Conservation (phyloP, 2,113 vertebrate species). For the Myrmecophaga tridactyla region DNA sequence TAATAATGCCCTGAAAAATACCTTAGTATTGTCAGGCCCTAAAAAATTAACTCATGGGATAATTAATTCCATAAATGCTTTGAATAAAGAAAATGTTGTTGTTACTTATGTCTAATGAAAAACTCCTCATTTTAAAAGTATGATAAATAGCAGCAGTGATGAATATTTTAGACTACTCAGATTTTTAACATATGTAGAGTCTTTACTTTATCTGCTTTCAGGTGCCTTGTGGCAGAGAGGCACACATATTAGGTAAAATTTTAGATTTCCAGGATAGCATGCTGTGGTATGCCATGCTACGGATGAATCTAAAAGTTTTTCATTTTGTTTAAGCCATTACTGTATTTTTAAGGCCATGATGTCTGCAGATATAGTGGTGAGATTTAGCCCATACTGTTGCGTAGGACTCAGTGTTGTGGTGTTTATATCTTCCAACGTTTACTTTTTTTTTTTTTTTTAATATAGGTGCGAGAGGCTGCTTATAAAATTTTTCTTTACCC, state of each 20-base stretch:
- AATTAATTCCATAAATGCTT: background rate
- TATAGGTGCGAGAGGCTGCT: conserved; percentile 94
- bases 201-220: background rate
- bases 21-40: background rate
- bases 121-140: background rate
- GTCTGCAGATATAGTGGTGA: background rate
- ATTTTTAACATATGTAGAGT: background rate
- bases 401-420: background rate
- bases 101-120: background rate
- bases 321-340: background rate
- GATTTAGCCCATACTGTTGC: background rate
- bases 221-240: background rate
- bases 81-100: background rate
- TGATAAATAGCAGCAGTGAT: background rate
- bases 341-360: background rate
- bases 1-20: background rate
- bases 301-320: background rate
- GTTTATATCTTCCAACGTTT: background rate
- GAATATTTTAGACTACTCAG: background rate
- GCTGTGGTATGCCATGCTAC: fast-evolving
- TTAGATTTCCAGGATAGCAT: background rate
- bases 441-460: background rate
- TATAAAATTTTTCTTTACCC: conserved; percentile 97
- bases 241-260: too few species aligned
- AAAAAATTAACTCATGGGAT: background rate